Conservation (phyloP, 2,888 invertebrate species). For the Brassicogethes aeneus region DNA sequence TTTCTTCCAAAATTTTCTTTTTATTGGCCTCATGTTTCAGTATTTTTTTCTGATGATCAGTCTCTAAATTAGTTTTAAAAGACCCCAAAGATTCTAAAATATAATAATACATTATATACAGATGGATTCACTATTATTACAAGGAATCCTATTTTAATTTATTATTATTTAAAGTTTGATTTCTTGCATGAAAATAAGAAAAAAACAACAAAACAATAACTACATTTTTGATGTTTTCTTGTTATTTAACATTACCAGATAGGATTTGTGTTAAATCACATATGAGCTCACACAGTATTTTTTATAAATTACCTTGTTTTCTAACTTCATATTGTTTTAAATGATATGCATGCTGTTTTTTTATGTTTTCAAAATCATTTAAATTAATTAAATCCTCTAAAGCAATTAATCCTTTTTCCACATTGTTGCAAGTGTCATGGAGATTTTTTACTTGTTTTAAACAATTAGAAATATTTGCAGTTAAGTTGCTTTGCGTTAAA, state of each 20-base stretch:
- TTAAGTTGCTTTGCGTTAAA: conserved; percentile 31
- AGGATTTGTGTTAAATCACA: not conserved
- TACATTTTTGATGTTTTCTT: conserved; percentile 4
- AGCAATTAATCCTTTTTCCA: conserved; percentile 54
- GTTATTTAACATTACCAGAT: conserved; percentile 5
- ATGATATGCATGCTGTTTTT: conserved; percentile 63
- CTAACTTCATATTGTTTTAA: conserved; percentile 52
- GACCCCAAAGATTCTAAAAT: conserved; percentile 37
- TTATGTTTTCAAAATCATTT: conserved; percentile 60
- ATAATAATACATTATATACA: no score
- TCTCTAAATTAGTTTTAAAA: conserved; percentile 45
- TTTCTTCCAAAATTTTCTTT: conserved; percentile 49
- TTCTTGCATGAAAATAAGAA: no score
- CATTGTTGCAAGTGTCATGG: conserved; percentile 50
- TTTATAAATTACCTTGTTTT: conserved; percentile 49
- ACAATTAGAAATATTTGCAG: conserved; percentile 43
- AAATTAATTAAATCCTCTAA: conserved; percentile 62
- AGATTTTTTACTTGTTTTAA: conserved; percentile 46
- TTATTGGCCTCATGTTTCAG: conserved; percentile 49
- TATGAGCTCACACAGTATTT: no score
- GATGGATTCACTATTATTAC: no score
- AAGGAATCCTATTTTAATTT: not conserved
- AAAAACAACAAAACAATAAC: no score
- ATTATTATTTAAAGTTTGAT: no score
- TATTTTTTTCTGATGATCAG: conserved; percentile 50